These are phyloP conservation scores for Drosophila nigrodunni DNA, from an alignment of 1,140 invertebrate genomes.

Conservation along the genomic window DNA sequence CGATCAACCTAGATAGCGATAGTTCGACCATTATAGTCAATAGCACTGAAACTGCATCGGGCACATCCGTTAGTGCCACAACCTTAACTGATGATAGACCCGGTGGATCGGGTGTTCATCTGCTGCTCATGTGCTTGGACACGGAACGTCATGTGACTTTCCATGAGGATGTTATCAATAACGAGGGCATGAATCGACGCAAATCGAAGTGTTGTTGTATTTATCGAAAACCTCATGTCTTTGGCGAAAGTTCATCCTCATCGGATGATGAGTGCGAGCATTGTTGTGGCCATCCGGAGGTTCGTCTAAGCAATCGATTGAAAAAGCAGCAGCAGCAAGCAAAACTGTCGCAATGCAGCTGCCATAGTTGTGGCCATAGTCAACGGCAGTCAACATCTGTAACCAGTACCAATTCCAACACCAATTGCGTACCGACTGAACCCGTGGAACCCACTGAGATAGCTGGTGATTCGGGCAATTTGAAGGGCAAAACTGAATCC, in stretches of 20 bases:
- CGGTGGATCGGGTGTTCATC: slow-evolving; percentile 31
- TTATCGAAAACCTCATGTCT: slow-evolving; percentile 92
- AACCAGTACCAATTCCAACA: too few species aligned
- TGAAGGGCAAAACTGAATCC: neutral
- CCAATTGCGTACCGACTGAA: neutral
- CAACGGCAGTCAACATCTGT: neutral
- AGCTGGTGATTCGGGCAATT: slow-evolving; percentile 6
- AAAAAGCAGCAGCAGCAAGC: slow-evolving; percentile 34
- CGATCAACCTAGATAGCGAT: slow-evolving; percentile 15
- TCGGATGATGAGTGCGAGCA: slow-evolving; percentile 93
- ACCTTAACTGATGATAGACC: slow-evolving; percentile 1
- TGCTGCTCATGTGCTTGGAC: slow-evolving; percentile 87
- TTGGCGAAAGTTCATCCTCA: slow-evolving; percentile 93
- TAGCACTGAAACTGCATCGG: neutral
- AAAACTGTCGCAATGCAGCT: neutral
- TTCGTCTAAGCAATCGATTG: slow-evolving; percentile 86
- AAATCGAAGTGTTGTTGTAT: slow-evolving; percentile 98
- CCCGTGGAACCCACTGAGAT: neutral
- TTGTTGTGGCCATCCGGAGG: slow-evolving; percentile 92
- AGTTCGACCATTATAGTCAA: slow-evolving; percentile 1
- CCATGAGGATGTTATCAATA: slow-evolving; percentile 94
- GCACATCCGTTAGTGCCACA: neutral
- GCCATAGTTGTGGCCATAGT: neutral
- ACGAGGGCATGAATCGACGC: slow-evolving; percentile 96
- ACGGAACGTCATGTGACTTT: slow-evolving; percentile 92